Evolutionary conservation across 2,113 vertebrate species (phyloP), one percentile per base, ranked within the genome.

Genomic region (Takifugu flavidus): DNA sequence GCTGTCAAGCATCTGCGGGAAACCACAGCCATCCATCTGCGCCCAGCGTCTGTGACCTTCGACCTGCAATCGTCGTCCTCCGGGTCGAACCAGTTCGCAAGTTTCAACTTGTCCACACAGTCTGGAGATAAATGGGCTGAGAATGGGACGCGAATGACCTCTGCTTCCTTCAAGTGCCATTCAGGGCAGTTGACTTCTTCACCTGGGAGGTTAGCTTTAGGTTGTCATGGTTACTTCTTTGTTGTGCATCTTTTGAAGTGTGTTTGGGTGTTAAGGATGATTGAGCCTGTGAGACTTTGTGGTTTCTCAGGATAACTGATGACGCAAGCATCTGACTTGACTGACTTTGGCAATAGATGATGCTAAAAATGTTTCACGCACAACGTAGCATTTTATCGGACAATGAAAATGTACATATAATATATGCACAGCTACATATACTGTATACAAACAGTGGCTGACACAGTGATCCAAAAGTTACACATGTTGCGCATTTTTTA

Each of bases 111-210:
- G 0, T 70, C 74, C 45, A 67, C 77, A 72, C 53, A 68, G 56
- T 61, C 50, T 59, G 59, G 58, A 57, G 60, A 78, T 59, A 60
- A 82, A 85, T 75, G 72, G 63, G 66, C 59, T 29, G 3, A 13
- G 49, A 61, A 69, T 66, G 31, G 73, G 53, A 86, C 76, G 62
- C 42, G 53, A 54, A 14, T 57, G 39, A 72, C 77, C 77, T 66
- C 28, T 63, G 62, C 64, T 57, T 77, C 57, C 65, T n/a, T 70
- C 15, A 15, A 68, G 57, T 65, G 61, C 34, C 3, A 45, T 39
- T 55, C 62, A 25, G 7, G 6, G 59, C 15, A 50, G 50, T 25
- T 70, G 65, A 71, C 60, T 44, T 73, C 46, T 60, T 79, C 62
- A 56, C 67, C 49, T 29, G 7, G 51, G 42, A 74, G 59, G 74